A percentile compares a stretch with the other conserved stretches of the same genome.
phyloP scores from a whole-genome alignment of 1,140 invertebrate species.

The Cotesia chilonis region DNA sequence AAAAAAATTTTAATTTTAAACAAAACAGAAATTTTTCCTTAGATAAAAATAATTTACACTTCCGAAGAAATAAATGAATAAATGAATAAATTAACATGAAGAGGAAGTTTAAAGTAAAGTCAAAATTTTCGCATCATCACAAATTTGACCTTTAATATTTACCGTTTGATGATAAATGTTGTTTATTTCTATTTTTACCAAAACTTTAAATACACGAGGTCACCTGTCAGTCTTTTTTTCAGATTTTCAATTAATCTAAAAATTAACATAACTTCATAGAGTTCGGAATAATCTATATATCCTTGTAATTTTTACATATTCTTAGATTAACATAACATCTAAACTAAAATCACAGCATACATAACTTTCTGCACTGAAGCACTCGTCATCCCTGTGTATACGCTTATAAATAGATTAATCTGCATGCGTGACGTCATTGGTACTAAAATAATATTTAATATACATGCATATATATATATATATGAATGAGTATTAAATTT shows the following conservation, averaged over 20 bases:
- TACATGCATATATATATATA: background rate
- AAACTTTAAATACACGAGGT: background rate
- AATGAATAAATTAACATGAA: background rate
- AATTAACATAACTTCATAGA: background rate
- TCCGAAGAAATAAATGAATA: background rate
- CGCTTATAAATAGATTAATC: conserved; percentile 26
- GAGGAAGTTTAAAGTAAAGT: background rate
- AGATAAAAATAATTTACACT: background rate
- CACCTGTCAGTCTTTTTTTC: conserved; percentile 1
- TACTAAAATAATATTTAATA: background rate
- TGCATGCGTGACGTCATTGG: conserved; percentile 27
- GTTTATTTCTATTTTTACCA: background rate
- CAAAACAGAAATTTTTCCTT: background rate
- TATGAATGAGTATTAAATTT: background rate
- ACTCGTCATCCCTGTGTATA: conserved; percentile 11
- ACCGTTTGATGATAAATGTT: conserved; percentile 26
- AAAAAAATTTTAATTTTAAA: too few relatives aligned
- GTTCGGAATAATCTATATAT: background rate
- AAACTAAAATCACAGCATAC: background rate
- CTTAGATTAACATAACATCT: conserved; percentile 4
- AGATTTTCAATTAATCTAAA: background rate
- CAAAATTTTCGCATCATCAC: background rate
- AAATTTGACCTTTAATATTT: conserved; percentile 18
- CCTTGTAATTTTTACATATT: background rate
- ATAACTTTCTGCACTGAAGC: too few relatives aligned